These are phyloP conservation scores for Nezara viridula DNA, from an alignment of 2,888 invertebrate species.

Conservation along the genomic window DNA sequence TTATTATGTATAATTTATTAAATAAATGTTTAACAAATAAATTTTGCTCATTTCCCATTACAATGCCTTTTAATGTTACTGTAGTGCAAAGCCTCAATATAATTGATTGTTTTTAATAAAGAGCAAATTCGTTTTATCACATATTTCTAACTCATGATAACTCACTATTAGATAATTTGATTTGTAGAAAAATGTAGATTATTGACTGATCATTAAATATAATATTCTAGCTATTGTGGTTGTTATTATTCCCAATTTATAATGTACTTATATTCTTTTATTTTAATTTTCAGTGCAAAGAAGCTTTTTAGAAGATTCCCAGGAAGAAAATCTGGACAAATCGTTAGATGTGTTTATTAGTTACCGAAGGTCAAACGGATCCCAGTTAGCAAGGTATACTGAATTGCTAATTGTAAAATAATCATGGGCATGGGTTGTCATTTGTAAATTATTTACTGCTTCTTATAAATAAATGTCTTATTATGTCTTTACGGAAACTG, in stretches of 20 bases:
- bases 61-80: constrained; percentile 20
- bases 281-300: constrained; percentile 74
- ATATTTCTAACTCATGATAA: background rate
- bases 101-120: background rate
- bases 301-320: constrained; percentile 77
- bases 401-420: background rate
- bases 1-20: constrained; percentile 39
- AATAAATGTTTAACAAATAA: constrained; percentile 45
- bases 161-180: background rate
- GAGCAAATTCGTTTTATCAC: background rate
- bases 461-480: background rate
- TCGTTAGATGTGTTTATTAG: constrained; percentile 98
- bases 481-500: background rate
- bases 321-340: constrained; percentile 86
- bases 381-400: constrained; percentile 84
- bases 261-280: constrained; percentile 39
- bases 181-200: background rate
- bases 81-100: background rate
- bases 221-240: background rate
- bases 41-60: constrained; percentile 27
- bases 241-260: background rate
- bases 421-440: background rate
- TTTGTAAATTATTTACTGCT: background rate
- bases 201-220: background rate
- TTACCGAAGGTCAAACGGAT: constrained; percentile 96